A percentile compares a stretch with the other conserved stretches of the same genome.
Evolutionary conservation across 2,797 vertebrate genomes (phyloP).

Genomic region (Gallinago solitaria): DNA sequence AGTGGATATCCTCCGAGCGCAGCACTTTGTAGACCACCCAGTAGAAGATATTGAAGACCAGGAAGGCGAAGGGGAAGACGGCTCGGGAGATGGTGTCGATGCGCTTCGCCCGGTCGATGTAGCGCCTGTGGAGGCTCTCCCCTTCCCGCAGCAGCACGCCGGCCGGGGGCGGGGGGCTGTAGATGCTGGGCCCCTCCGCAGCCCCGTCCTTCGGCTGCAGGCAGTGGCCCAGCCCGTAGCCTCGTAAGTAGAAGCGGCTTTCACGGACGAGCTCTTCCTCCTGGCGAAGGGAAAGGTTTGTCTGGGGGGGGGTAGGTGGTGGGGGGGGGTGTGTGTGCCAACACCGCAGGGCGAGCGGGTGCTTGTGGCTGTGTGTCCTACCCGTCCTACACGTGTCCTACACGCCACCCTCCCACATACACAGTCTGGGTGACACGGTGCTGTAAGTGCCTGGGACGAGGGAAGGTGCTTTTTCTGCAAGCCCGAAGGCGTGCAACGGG

Average conservation of each 20-base stretch:
- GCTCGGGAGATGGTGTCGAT: constrained; percentile 93
- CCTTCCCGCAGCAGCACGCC: constrained; percentile 74
- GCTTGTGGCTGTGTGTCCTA: background rate
- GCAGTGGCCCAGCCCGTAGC: constrained; percentile 88
- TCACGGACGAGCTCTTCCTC: constrained; percentile 88
- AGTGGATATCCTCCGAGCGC: constrained; percentile 88
- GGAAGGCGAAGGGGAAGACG: constrained; percentile 91
- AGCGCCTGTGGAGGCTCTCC: constrained; percentile 82
- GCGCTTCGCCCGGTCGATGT: constrained; percentile 88
- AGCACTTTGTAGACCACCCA: constrained; percentile 96
- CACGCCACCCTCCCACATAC: too few species aligned
- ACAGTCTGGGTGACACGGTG: accelerated
- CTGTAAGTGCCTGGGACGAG: accelerated
- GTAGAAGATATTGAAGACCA: constrained; percentile 96
- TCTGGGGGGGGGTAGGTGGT: background rate
- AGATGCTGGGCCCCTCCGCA: constrained; percentile 78
- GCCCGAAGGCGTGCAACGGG: background rate
- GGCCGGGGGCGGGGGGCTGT: constrained; percentile 69
- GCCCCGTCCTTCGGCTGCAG: constrained; percentile 83
- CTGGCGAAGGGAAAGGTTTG: constrained; percentile 53
- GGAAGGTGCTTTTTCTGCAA: background rate
- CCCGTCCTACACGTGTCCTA: background rate
- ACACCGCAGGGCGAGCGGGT: accelerated
- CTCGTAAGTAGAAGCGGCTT: constrained; percentile 88
- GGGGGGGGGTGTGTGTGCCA: too few species aligned